These are phyloP conservation scores for Lithodes maja DNA, from an alignment of 2,888 invertebrate genomes.

Conservation along the genomic window DNA sequence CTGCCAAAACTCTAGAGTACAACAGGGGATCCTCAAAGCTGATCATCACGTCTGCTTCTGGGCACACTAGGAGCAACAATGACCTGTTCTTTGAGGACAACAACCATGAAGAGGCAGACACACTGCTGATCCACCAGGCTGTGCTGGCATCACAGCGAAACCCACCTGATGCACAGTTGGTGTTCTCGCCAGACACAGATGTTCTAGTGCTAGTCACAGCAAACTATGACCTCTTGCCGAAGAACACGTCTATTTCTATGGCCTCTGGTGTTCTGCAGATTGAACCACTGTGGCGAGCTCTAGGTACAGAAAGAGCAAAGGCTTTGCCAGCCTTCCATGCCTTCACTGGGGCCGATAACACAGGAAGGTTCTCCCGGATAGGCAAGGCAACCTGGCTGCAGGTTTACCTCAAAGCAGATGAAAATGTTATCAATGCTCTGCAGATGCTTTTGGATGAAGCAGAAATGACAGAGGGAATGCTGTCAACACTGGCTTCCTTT, in stretches of 20 bases:
- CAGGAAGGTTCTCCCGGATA: slow-evolving; percentile 5
- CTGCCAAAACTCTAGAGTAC: background rate
- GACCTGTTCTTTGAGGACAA: background rate
- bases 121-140: background rate
- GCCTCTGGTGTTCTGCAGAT: background rate
- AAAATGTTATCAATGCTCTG: background rate
- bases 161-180: background rate
- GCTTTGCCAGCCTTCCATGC: slow-evolving; percentile 17
- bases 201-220: background rate
- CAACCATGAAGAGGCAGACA: slow-evolving; percentile 3
- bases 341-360: background rate
- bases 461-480: background rate
- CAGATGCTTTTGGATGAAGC: background rate
- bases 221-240: background rate
- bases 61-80: background rate
- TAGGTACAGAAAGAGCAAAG: slow-evolving; percentile 1
- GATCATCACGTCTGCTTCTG: background rate
- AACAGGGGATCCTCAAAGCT: background rate
- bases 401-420: background rate
- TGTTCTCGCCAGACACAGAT: slow-evolving; percentile 30
- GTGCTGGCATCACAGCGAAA: background rate
- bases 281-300: background rate
- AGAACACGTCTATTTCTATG: slow-evolving; percentile 1
- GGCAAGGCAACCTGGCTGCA: background rate
- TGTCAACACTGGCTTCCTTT: background rate